phyloP scores from a whole-genome alignment of 2,113 vertebrate species.

The Pangasianodon gigas region DNA sequence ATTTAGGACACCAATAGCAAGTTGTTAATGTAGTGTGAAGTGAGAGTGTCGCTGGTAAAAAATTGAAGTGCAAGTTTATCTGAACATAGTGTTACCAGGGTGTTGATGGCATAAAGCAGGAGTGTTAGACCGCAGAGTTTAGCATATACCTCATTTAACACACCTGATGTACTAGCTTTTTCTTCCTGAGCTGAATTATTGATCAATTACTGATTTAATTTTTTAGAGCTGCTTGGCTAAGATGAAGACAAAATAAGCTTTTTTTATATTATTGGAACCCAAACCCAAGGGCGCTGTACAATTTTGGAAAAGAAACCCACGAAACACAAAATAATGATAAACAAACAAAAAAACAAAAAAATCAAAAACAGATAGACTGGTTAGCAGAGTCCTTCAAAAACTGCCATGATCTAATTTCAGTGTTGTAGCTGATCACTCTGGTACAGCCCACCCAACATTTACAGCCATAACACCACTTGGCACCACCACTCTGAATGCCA shows the following conservation, averaged over 20 bases:
- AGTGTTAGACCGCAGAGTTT: not conserved
- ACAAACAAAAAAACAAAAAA: not conserved
- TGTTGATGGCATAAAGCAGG: conserved; percentile 19
- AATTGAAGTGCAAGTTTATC: conserved; percentile 6
- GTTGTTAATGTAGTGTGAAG: conserved; percentile 31
- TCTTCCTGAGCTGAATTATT: not conserved
- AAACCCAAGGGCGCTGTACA: not conserved
- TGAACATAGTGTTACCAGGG: conserved; percentile 25
- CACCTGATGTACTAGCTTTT: not conserved
- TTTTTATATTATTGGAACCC: not conserved
- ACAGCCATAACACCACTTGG: not conserved
- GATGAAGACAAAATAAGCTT: not conserved
- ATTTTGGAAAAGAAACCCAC: not conserved
- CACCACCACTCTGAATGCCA: not conserved
- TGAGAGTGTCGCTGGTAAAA: conserved; percentile 18
- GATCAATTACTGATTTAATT: not conserved
- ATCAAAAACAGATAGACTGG: not conserved
- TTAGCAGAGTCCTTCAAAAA: not conserved
- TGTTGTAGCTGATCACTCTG: not conserved
- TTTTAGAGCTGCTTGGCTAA: not conserved
- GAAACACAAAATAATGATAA: not conserved
- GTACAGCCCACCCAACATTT: not conserved
- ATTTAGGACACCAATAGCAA: conserved; percentile 7
- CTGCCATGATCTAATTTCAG: not conserved
- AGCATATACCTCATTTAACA: not conserved